phyloP scores from a whole-genome alignment of 1,140 invertebrate species.

The Acromyrmex heyeri region DNA sequence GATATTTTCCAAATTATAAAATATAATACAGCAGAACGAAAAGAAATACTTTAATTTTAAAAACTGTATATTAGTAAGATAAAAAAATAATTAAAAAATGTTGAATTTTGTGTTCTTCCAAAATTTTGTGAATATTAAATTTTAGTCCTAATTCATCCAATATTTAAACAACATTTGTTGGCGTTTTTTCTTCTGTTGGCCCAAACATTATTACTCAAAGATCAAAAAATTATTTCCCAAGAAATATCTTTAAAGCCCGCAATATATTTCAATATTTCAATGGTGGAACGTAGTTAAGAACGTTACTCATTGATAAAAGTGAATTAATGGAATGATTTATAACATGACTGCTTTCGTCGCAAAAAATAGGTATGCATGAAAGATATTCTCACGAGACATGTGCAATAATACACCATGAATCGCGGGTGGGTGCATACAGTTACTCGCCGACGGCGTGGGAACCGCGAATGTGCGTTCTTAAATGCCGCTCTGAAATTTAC shows the following conservation, averaged over 20 bases:
- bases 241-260: neutral
- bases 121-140: slow-evolving; percentile 12
- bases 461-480: slow-evolving; percentile 48
- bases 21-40: neutral
- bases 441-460: slow-evolving; percentile 51
- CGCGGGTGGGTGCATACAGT: slow-evolving; percentile 54
- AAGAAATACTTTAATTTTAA: neutral
- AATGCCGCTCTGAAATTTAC: slow-evolving; percentile 58
- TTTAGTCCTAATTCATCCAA: neutral
- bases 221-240: neutral
- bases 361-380: slow-evolving; percentile 52
- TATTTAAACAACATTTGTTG: slow-evolving; percentile 1
- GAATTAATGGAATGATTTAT: slow-evolving; percentile 28
- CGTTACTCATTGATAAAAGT: neutral
- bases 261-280: neutral
- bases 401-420: slow-evolving; percentile 46
- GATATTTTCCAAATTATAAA: neutral
- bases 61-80: neutral
- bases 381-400: slow-evolving; percentile 55
- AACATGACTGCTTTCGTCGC: slow-evolving; percentile 37
- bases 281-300: neutral
- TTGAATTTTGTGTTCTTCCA: neutral
- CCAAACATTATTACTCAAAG: neutral
- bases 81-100: neutral
- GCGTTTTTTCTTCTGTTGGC: neutral